These are phyloP conservation scores for Callithrix jacchus DNA, from an alignment of 2,113 vertebrate genomes.

Conservation along the genomic window DNA sequence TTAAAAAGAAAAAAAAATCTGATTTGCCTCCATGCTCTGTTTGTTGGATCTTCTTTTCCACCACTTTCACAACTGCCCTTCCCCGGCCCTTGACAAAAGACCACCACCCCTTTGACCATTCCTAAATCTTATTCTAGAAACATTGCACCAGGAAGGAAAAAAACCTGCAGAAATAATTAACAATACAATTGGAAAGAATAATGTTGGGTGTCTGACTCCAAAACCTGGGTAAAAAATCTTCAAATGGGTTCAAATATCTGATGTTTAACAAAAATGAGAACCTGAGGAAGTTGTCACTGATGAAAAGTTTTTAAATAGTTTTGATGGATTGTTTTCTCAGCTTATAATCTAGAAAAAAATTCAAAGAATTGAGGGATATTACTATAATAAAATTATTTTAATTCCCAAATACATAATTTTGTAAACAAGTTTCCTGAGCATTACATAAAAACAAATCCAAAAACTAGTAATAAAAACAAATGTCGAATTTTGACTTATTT, in stretches of 20 bases:
- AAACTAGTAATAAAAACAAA: background rate
- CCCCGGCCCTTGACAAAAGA: background rate
- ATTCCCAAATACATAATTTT: background rate
- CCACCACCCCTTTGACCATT: background rate
- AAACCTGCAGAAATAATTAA: background rate
- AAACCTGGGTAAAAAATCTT: background rate
- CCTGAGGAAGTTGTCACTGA: background rate
- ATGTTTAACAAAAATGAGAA: slow-evolving; percentile 21
- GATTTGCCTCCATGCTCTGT: background rate
- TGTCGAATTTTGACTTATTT: background rate
- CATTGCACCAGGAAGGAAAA: accelerated
- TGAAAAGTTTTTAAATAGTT: background rate
- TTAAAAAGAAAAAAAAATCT: background rate
- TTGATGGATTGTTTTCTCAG: background rate
- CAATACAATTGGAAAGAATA: background rate
- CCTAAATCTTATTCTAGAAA: background rate
- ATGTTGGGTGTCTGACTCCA: background rate
- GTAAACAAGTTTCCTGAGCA: background rate
- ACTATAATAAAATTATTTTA: background rate
- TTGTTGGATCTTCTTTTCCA: background rate
- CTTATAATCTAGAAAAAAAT: slow-evolving; percentile 14
- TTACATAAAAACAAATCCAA: background rate
- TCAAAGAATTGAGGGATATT: background rate
- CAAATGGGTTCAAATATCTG: background rate
- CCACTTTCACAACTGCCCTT: background rate